phyloP scores from a whole-genome alignment of 2,888 invertebrate species.

The Spodoptera picta region DNA sequence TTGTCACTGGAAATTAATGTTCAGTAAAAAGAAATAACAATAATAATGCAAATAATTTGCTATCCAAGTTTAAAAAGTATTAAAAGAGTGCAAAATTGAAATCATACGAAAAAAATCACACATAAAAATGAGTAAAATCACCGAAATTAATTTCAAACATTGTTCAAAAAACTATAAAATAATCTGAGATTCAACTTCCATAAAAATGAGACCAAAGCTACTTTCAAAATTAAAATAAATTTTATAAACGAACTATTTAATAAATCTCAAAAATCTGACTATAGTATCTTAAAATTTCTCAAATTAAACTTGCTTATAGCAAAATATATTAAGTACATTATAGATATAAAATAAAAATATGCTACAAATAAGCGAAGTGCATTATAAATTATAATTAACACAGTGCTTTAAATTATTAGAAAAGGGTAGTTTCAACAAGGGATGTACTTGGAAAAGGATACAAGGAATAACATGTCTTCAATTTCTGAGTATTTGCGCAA shows the following conservation, averaged over 20 bases:
- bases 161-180: constrained; percentile 6
- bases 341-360: constrained; percentile 32
- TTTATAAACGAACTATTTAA: neutral
- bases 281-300: constrained; percentile 8
- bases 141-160: constrained; percentile 13
- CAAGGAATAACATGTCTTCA: no score
- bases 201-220: constrained; percentile 7
- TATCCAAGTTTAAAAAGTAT: no score
- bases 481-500: neutral
- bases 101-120: constrained; percentile 36
- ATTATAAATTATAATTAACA: constrained; percentile 33
- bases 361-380: constrained; percentile 34
- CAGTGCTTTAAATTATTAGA: constrained; percentile 21
- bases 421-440: constrained; percentile 17
- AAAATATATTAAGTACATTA: constrained; percentile 30
- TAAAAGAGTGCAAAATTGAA: constrained; percentile 31
- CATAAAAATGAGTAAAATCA: constrained; percentile 26
- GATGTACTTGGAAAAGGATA: constrained; percentile 11
- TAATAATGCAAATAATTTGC: no score
- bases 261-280: constrained; percentile 4
- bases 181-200: constrained; percentile 9
- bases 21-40: no score
- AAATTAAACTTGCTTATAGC: constrained; percentile 19
- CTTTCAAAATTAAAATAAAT: constrained; percentile 1
- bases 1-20: no score